These are phyloP conservation scores for Leptosomus discolor DNA, from an alignment of 2,113 vertebrate species.

Conservation along the genomic window DNA sequence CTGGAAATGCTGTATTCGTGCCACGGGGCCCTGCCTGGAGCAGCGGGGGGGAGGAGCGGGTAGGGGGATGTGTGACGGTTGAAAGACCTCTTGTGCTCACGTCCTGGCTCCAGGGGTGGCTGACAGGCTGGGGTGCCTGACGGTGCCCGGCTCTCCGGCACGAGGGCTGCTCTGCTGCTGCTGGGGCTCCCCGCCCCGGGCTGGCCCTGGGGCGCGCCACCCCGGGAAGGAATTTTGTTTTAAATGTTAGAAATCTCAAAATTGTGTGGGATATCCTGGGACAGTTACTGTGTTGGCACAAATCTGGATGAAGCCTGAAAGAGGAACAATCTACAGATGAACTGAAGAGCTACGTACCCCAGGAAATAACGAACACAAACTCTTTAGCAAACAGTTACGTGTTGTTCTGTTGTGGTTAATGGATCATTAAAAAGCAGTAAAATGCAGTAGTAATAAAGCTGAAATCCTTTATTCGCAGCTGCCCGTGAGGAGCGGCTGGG, in stretches of 20 bases:
- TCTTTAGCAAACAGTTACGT: not conserved
- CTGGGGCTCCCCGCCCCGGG: rapidly evolving
- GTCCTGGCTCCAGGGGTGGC: too few relatives aligned
- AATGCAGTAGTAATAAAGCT: not conserved
- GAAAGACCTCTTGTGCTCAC: rapidly evolving
- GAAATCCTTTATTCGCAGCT: not conserved
- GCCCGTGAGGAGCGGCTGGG: not conserved
- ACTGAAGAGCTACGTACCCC: not conserved
- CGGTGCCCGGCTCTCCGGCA: rapidly evolving
- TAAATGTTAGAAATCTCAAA: not conserved
- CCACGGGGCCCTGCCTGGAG: not conserved
- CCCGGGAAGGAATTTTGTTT: not conserved
- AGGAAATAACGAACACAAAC: not conserved
- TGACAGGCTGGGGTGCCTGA: too few relatives aligned
- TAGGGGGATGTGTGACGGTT: not conserved
- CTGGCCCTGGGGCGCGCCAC: rapidly evolving
- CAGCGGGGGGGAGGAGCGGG: rapidly evolving
- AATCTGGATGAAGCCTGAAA: not conserved
- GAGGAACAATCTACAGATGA: not conserved
- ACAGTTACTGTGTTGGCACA: not conserved
- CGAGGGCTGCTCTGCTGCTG: not conserved
- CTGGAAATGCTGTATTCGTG: not conserved
- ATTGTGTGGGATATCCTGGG: not conserved
- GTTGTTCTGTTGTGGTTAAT: not conserved
- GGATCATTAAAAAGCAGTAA: not conserved